A percentile compares a stretch with the other conserved stretches of the same genome.
Conservation (phyloP, 1,140 invertebrate species). For the Pachyrhynchus sulphureomaculatus region DNA sequence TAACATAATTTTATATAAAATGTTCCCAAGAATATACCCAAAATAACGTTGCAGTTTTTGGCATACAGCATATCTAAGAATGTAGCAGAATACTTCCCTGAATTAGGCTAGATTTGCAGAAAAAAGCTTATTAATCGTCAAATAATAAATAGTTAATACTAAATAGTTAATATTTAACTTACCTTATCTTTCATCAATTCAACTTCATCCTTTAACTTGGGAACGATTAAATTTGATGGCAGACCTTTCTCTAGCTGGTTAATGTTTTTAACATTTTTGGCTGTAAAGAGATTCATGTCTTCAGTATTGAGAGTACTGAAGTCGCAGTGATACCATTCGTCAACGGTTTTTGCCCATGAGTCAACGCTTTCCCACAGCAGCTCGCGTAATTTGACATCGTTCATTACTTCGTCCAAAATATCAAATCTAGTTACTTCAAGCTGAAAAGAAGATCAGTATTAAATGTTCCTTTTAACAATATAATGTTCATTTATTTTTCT, state of each 20-base stretch:
- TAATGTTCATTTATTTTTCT: too few relatives aligned
- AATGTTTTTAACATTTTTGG: constrained; percentile 69
- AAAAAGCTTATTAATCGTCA: too few relatives aligned
- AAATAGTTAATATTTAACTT: constrained; percentile 23
- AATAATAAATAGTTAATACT: neutral
- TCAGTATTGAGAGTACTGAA: constrained; percentile 73
- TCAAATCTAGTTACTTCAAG: constrained; percentile 79
- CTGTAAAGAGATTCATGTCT: constrained; percentile 66
- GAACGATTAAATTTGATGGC: constrained; percentile 74
- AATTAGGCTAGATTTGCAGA: too few relatives aligned
- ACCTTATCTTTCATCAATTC: constrained; percentile 75
- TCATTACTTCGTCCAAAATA: constrained; percentile 73
- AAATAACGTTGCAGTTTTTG: too few relatives aligned
- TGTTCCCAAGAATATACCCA: too few relatives aligned
- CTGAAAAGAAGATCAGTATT: constrained; percentile 49
- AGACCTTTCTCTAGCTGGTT: constrained; percentile 76
- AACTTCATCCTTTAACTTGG: constrained; percentile 71
- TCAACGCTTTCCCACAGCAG: constrained; percentile 75
- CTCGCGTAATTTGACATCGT: constrained; percentile 74
- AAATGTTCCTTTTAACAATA: too few relatives aligned
- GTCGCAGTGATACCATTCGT: constrained; percentile 63
- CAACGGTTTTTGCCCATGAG: constrained; percentile 65
- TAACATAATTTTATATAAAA: too few relatives aligned
- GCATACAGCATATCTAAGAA: too few relatives aligned
- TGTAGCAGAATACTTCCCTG: too few relatives aligned